Conservation (phyloP, 2,113 vertebrate genomes). For the Percina caprodes region DNA sequence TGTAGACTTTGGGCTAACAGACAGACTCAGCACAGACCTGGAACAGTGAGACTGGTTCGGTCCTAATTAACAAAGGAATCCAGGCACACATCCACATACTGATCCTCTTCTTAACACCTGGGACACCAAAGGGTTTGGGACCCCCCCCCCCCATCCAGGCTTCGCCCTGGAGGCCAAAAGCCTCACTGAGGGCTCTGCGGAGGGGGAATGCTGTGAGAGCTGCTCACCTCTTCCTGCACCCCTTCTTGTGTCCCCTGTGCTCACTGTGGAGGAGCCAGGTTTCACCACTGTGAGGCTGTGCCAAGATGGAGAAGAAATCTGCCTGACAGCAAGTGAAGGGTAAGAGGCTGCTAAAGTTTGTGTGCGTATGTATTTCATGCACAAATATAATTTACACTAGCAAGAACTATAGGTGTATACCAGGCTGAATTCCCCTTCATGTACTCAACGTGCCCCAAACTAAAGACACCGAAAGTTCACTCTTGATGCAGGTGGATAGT, state of each 20-base stretch:
- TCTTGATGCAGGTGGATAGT: neutral
- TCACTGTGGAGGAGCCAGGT: slow-evolving; percentile 54
- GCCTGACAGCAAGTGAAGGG: slow-evolving; percentile 70
- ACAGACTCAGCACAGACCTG: slow-evolving; percentile 7
- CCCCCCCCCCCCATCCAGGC: slow-evolving; percentile 33
- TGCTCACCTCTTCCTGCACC: slow-evolving; percentile 55
- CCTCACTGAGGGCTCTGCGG: slow-evolving; percentile 67
- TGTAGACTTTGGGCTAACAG: slow-evolving; percentile 31
- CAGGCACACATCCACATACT: slow-evolving; percentile 2
- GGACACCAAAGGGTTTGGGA: slow-evolving; percentile 26
- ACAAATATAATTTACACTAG: neutral
- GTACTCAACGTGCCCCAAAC: neutral
- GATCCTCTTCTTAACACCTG: slow-evolving; percentile 28
- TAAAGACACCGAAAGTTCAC: neutral
- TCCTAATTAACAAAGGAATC: slow-evolving; percentile 14
- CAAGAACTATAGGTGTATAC: neutral
- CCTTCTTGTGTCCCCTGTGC: slow-evolving; percentile 40
- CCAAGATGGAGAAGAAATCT: slow-evolving; percentile 66
- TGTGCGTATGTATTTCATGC: slow-evolving; percentile 2
- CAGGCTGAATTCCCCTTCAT: neutral
- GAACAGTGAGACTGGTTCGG: slow-evolving; percentile 29
- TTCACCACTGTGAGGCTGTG: slow-evolving; percentile 70
- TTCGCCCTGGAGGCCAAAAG: slow-evolving; percentile 80
- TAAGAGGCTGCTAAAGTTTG: slow-evolving; percentile 54
- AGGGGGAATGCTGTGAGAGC: slow-evolving; percentile 75